These are phyloP conservation scores for Cassiopea xamachana DNA, from an alignment of 30 jellyfish, hydroid and myxozoan species.

Conservation along the genomic window DNA sequence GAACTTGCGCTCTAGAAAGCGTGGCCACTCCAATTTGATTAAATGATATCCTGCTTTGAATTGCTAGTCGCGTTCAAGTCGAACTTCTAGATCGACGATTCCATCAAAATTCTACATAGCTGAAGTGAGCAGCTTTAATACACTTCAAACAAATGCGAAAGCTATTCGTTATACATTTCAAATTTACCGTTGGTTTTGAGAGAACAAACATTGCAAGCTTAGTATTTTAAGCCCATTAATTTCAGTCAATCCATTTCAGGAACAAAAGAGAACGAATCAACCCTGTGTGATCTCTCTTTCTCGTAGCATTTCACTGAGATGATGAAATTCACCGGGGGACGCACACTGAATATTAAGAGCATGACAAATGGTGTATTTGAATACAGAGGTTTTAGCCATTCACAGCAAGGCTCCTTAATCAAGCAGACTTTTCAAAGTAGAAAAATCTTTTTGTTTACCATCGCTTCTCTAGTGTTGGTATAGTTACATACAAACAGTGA, in stretches of 20 bases:
- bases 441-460: conserved; percentile 36
- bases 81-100: background rate
- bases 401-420: conserved; percentile 57
- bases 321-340: conserved; percentile 29
- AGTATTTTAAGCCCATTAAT: conserved; percentile 70
- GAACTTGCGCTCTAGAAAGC: background rate
- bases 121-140: background rate
- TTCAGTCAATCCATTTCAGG: conserved; percentile 69
- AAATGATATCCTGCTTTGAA: background rate
- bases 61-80: background rate
- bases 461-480: conserved; percentile 14
- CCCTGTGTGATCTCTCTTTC: conserved; percentile 23
- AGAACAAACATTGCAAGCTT: conserved; percentile 49
- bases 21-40: background rate
- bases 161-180: conserved; percentile 13
- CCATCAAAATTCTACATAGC: conserved; percentile 4
- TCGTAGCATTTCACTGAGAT: background rate
- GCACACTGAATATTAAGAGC: conserved; percentile 17
- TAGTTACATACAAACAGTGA: conserved; percentile 13
- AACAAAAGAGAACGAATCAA: conserved; percentile 45
- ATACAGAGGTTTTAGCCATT: conserved; percentile 25
- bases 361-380: conserved; percentile 18
- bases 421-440: conserved; percentile 31
- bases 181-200: conserved; percentile 49
- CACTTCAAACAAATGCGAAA: conserved; percentile 39